Evolutionary conservation across 2,113 vertebrate species (phyloP), one percentile per base, ranked within the genome.

Genomic region (Eonycteris spelaea): DNA sequence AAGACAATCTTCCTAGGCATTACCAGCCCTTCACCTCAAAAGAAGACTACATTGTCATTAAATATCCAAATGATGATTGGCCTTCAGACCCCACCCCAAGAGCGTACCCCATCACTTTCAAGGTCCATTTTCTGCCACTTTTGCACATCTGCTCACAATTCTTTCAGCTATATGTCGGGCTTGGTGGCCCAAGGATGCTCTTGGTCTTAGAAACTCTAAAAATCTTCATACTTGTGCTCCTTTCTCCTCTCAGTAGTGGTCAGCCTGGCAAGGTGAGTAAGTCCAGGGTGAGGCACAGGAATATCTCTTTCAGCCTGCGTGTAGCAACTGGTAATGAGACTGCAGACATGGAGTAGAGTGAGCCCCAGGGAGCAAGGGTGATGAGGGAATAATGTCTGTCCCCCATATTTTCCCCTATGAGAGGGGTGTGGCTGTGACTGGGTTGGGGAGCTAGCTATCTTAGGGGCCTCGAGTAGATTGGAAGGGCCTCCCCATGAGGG

Each of bases 1-100:
- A 1, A 19, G 61, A n/a, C 24, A 26, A 2, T 7, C 0, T 7
- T 43, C 8, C n/a, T 2, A 33, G n/a, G 45, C 51, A 13, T 55
- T 12, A 33, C 21, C 6, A 24, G 38, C 28, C n/a, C 16, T 5
- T 33, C 28, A 38, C 11, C 28, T 28, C 75, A 24, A 6, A 15
- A 55, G 83, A 43, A 82, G 51, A 14, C 13, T 63, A 33, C 22
- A 8, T 30, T 67, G 24, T 15, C 43, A 24, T 67, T 33, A 33
- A 28, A n/a, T 16, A 40, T n/a, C 28, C 15, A 57, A 43, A 87
- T 65, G 24, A 26, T 6, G 6, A 38, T 19, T 38, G 28, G 61
- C 48, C 21, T 86, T 7, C 90, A 77, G 35, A 74, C 57, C 74
- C 4, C 3, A 33, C 2, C 4, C 12, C 28, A 5, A 7, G 2